Percentiles rank a stretch among this genome's conserved stretches.
phyloP scores from a whole-genome alignment of 1,140 invertebrate genomes.

The Sarcophaga bullata region DNA sequence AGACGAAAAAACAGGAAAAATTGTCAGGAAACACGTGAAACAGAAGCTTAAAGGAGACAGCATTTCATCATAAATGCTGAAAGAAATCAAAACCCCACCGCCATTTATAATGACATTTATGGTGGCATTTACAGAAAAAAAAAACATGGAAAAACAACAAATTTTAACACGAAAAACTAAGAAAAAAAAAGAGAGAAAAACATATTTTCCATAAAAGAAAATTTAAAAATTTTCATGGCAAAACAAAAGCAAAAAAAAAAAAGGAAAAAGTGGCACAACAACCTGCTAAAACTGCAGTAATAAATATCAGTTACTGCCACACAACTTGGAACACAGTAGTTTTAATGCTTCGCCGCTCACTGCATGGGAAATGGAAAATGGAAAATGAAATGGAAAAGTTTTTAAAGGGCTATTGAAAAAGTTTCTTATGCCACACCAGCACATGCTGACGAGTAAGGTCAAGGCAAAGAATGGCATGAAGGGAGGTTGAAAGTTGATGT shows the following conservation, averaged over 20 bases:
- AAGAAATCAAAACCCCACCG: neutral
- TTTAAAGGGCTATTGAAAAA: neutral
- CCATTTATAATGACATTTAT: neutral
- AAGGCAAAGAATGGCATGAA: neutral
- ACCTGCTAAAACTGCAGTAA: constrained; percentile 3
- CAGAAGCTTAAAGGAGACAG: no score
- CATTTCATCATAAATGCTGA: no score
- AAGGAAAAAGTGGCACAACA: neutral
- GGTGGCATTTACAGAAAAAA: no score
- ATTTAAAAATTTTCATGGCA: neutral
- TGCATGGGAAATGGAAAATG: neutral
- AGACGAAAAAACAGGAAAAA: neutral
- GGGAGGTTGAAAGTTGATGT: no score
- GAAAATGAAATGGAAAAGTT: no score
- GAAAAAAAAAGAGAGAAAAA: neutral
- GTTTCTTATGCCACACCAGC: neutral
- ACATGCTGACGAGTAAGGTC: neutral
- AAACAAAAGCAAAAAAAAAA: neutral
- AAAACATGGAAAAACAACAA: neutral
- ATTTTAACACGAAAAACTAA: neutral
- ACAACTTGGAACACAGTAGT: neutral
- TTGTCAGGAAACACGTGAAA: no score
- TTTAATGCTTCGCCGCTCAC: constrained; percentile 14
- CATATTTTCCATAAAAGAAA: neutral
- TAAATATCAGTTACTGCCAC: neutral